phyloP scores from a whole-genome alignment of 2,113 vertebrate species.

The Pelecanoides urinatrix region DNA sequence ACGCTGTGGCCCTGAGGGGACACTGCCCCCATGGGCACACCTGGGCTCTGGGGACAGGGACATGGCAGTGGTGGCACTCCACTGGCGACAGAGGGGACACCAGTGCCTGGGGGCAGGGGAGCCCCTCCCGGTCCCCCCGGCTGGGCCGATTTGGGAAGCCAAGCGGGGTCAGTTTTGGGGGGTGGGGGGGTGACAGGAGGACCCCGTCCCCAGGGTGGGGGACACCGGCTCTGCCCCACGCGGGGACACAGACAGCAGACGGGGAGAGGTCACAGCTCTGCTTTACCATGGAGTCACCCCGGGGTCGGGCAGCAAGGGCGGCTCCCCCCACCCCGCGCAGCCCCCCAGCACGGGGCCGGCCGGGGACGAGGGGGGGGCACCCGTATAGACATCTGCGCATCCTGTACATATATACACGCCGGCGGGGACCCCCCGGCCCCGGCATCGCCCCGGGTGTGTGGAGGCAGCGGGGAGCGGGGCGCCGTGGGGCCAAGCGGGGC shows the following conservation, averaged over 20 bases:
- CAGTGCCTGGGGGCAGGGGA: not conserved
- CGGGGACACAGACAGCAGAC: slow-evolving; percentile 25
- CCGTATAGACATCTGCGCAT: not conserved
- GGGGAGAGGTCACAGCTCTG: slow-evolving; percentile 40
- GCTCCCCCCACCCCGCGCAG: not conserved
- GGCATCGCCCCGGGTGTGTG: not conserved
- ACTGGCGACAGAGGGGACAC: not conserved
- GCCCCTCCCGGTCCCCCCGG: accelerated
- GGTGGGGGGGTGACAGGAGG: not conserved
- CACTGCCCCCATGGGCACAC: accelerated
- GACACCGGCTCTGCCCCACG: not conserved
- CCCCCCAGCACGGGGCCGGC: not conserved
- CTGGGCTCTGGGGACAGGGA: not conserved
- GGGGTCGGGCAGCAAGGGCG: not conserved
- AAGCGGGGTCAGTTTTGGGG: accelerated
- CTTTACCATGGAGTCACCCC: slow-evolving; percentile 31
- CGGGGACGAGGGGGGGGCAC: not conserved
- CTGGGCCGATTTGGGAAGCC: not conserved
- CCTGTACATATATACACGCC: not conserved
- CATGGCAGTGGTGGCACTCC: accelerated
- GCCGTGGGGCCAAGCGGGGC: not conserved
- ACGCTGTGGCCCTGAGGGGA: not conserved
- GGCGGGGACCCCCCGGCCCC: too few relatives aligned
- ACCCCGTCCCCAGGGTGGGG: not conserved
- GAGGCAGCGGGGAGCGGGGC: not conserved